These are phyloP conservation scores for Phalacrocorax carbo DNA, from an alignment of 2,113 vertebrate genomes.

Conservation along the genomic window DNA sequence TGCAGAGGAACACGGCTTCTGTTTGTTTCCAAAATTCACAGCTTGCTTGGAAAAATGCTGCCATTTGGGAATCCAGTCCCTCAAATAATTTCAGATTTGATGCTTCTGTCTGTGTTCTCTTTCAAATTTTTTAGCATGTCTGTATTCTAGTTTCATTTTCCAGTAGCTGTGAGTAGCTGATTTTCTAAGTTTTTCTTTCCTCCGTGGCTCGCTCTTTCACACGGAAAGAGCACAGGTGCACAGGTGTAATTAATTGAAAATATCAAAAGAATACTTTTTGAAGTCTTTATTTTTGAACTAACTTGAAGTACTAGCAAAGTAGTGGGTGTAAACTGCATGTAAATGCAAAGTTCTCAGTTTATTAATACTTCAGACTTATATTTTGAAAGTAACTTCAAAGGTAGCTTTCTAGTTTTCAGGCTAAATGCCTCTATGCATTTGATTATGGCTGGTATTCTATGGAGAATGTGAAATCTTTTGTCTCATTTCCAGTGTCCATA, in stretches of 20 bases:
- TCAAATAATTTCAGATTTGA: background rate
- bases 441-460: background rate
- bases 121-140: background rate
- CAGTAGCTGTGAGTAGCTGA: background rate
- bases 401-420: background rate
- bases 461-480: background rate
- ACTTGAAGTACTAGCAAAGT: background rate
- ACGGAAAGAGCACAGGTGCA: background rate
- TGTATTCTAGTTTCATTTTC: background rate
- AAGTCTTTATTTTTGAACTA: background rate
- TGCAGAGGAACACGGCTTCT: background rate
- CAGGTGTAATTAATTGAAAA: background rate
- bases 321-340: background rate
- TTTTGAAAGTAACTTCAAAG: background rate
- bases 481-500: constrained; percentile 84
- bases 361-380: background rate
- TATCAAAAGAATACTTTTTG: background rate
- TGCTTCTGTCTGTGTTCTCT: background rate
- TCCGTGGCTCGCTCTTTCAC: background rate
- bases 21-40: background rate
- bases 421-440: background rate
- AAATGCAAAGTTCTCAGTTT: background rate
- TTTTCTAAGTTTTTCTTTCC: background rate
- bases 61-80: background rate
- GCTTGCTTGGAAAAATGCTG: background rate